Conservation (phyloP, 53 echinoderm and acorn worm genomes). For the Astropecten irregularis region DNA sequence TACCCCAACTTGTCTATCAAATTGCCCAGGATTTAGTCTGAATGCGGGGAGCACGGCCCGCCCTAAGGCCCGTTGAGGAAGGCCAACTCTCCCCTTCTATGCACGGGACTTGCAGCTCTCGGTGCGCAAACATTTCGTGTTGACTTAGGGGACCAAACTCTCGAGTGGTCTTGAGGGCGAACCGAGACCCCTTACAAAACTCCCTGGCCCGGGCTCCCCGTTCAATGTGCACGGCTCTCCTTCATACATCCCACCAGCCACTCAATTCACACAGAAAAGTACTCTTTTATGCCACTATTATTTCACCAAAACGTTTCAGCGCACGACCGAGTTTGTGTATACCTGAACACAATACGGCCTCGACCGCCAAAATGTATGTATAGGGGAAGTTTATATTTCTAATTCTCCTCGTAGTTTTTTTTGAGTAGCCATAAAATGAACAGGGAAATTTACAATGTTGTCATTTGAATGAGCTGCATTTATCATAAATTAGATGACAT, state of each 20-base stretch:
- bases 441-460: no score
- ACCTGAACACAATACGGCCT: conserved; percentile 10
- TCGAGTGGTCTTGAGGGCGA: conserved; percentile 9
- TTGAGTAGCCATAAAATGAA: no score
- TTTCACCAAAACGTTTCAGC: conserved; percentile 45
- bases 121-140: conserved; percentile 55
- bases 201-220: neutral
- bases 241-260: conserved; percentile 7
- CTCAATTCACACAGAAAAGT: neutral
- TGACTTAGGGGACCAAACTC: conserved; percentile 35
- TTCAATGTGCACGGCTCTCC: conserved; percentile 31
- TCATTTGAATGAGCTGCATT: no score
- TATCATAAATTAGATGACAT: no score
- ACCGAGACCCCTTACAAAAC: conserved; percentile 25
- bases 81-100: conserved; percentile 15
- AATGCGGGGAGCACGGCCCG: conserved; percentile 47
- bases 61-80: conserved; percentile 36
- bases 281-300: conserved; percentile 35
- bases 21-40: conserved; percentile 30
- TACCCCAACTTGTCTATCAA: conserved; percentile 60
- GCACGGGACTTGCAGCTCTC: neutral
- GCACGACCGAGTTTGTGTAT: conserved; percentile 47
- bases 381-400: no score
- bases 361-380: conserved; percentile 16
- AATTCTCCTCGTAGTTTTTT: no score